Percentiles rank a stretch among this genome's conserved stretches.
phyloP scores from a whole-genome alignment of 1,140 invertebrate species.

The Sitobion miscanthi region DNA sequence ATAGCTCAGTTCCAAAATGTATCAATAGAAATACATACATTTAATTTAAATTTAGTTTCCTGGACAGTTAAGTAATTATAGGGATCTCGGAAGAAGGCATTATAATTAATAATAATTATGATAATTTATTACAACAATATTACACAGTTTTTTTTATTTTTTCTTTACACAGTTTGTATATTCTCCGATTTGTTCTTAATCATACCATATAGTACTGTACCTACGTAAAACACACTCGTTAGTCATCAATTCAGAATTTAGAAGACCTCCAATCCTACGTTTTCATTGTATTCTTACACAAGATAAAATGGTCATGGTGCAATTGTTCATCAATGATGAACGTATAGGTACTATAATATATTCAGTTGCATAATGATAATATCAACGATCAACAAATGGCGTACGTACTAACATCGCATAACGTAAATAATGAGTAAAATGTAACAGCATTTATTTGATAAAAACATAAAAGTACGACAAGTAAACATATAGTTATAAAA shows the following conservation, averaged over 20 bases:
- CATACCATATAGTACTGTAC: constrained; percentile 4
- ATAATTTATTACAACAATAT: neutral
- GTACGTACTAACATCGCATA: neutral
- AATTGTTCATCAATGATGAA: constrained; percentile 48
- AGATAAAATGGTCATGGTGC: constrained; percentile 44
- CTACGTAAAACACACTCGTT: constrained; percentile 48
- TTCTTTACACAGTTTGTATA: neutral
- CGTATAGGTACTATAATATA: constrained; percentile 24
- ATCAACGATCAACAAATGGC: neutral
- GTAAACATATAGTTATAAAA: neutral
- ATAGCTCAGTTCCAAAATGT: neutral
- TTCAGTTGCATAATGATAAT: constrained; percentile 45
- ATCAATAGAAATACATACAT: neutral
- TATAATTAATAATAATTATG: neutral
- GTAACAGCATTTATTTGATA: neutral
- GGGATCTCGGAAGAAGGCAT: neutral
- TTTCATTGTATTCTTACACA: constrained; percentile 45
- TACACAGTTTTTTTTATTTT: neutral
- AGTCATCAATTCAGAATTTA: constrained; percentile 52
- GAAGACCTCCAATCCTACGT: constrained; percentile 53
- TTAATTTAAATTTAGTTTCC: neutral
- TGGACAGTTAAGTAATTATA: neutral
- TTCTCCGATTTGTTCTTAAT: constrained; percentile 18
- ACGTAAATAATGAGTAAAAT: neutral
- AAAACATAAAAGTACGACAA: neutral